A percentile compares a stretch with the other conserved stretches of the same genome.
These are phyloP conservation scores for Ostrea denselamellosa DNA, from an alignment of 1,140 invertebrate genomes.

Conservation along the genomic window DNA sequence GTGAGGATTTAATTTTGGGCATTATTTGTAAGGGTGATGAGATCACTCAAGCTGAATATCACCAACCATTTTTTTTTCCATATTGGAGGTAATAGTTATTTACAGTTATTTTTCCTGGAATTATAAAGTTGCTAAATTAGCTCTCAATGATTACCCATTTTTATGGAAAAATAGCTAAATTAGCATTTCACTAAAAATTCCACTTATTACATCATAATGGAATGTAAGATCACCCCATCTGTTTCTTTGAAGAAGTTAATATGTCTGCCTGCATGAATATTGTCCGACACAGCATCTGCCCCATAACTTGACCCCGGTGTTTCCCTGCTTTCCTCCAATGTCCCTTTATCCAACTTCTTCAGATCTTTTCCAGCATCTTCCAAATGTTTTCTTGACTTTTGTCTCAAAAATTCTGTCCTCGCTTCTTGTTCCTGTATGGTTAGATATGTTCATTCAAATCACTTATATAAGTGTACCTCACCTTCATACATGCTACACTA, in stretches of 20 bases:
- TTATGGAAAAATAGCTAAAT: too few relatives aligned
- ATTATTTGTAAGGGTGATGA: too few relatives aligned
- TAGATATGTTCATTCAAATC: neutral
- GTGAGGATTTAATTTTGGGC: too few relatives aligned
- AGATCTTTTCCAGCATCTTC: neutral
- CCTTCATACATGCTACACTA: neutral
- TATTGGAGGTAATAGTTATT: too few relatives aligned
- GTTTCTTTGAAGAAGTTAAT: conserved; percentile 95
- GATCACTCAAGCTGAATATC: too few relatives aligned
- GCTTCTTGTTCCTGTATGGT: conserved; percentile 84
- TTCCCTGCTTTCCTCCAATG: neutral
- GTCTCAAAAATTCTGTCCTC: conserved; percentile 86
- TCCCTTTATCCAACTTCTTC: conserved; percentile 52
- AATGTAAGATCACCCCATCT: conserved; percentile 78
- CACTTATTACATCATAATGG: too few relatives aligned
- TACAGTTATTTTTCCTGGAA: too few relatives aligned
- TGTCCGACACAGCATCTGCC: neutral
- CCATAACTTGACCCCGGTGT: neutral
- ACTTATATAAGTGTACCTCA: neutral
- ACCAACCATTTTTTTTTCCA: too few relatives aligned
- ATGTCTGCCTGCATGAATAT: conserved; percentile 80
- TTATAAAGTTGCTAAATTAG: too few relatives aligned
- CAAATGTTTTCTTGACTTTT: conserved; percentile 79
- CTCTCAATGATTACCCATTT: too few relatives aligned
- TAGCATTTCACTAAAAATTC: too few relatives aligned